Evolutionary conservation across 1,140 invertebrate species (phyloP).

Genomic region (Drosophila trapezifrons): DNA sequence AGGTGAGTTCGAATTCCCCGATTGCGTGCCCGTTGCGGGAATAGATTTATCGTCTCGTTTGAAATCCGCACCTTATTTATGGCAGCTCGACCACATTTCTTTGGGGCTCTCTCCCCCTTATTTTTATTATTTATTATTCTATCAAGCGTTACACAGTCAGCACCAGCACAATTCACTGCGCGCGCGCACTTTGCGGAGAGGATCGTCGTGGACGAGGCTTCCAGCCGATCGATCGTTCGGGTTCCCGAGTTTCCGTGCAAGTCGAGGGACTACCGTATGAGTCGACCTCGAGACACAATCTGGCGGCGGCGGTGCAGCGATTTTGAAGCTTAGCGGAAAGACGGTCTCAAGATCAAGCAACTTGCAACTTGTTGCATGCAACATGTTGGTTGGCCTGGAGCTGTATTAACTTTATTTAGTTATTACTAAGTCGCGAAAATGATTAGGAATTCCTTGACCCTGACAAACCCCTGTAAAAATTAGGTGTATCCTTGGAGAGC

Average conservation of each 20-base stretch:
- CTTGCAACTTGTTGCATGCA: slow-evolving; percentile 49
- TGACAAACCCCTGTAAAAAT: too few species aligned
- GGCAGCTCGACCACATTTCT: slow-evolving; percentile 49
- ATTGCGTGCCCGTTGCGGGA: slow-evolving; percentile 56
- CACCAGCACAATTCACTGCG: slow-evolving; percentile 50
- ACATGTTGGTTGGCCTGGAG: slow-evolving; percentile 21
- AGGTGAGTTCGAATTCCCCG: slow-evolving; percentile 53
- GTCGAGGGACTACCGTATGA: slow-evolving; percentile 26
- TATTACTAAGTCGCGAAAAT: too few species aligned
- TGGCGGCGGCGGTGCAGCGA: slow-evolving; percentile 6
- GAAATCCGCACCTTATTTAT: slow-evolving; percentile 59
- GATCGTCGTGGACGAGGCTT: slow-evolving; percentile 7
- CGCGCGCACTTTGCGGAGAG: slow-evolving; percentile 1
- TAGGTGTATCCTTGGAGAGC: too few species aligned
- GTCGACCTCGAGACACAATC: slow-evolving; percentile 35
- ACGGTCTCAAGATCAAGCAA: neutral
- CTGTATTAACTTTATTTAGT: neutral
- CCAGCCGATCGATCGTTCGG: slow-evolving; percentile 1
- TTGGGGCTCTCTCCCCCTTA: slow-evolving; percentile 21
- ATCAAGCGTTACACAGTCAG: slow-evolving; percentile 59
- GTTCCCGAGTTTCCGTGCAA: neutral
- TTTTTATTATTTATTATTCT: slow-evolving; percentile 62
- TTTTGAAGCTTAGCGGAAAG: slow-evolving; percentile 1
- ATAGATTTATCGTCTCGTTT: slow-evolving; percentile 64
- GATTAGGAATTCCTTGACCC: too few species aligned